Evolutionary conservation across 2,888 invertebrate genomes (phyloP).

Genomic region (Eucera pruinosa): DNA sequence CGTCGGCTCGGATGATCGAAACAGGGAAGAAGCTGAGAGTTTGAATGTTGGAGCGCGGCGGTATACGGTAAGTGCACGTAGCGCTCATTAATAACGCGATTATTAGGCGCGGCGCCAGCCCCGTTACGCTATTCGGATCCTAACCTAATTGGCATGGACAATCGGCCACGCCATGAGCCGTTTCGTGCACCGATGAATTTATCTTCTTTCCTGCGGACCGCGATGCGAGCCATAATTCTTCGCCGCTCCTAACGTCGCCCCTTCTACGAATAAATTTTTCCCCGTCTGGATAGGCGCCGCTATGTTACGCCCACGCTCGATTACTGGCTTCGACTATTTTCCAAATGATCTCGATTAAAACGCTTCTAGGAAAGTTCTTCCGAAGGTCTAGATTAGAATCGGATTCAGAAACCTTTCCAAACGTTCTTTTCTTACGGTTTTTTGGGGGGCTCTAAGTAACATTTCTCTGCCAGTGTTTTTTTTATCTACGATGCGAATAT

Average conservation of each 20-base stretch:
- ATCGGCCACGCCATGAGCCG: constrained; percentile 77
- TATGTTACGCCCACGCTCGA: constrained; percentile 54
- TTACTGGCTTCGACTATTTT: neutral
- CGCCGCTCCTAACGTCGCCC: constrained; percentile 23
- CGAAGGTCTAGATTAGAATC: too few relatives aligned
- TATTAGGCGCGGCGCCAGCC: constrained; percentile 79
- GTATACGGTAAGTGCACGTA: constrained; percentile 42
- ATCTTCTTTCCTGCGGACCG: constrained; percentile 72
- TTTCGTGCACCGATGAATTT: constrained; percentile 77
- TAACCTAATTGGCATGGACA: constrained; percentile 81
- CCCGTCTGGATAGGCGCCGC: constrained; percentile 48
- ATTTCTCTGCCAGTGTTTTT: too few relatives aligned
- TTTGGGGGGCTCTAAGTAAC: too few relatives aligned
- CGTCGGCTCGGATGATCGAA: constrained; percentile 15
- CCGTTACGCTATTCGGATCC: constrained; percentile 77
- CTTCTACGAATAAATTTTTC: constrained; percentile 68
- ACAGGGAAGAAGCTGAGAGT: constrained; percentile 3
- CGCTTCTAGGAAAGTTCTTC: constrained; percentile 13
- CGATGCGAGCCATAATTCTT: constrained; percentile 63
- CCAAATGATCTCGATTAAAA: constrained; percentile 21
- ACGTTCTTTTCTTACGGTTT: neutral
- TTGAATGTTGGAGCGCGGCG: constrained; percentile 6
- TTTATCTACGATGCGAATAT: too few relatives aligned
- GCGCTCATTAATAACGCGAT: constrained; percentile 80
- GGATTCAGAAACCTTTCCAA: neutral